phyloP scores from a whole-genome alignment of 2,113 vertebrate species.

The Trinectes maculatus region DNA sequence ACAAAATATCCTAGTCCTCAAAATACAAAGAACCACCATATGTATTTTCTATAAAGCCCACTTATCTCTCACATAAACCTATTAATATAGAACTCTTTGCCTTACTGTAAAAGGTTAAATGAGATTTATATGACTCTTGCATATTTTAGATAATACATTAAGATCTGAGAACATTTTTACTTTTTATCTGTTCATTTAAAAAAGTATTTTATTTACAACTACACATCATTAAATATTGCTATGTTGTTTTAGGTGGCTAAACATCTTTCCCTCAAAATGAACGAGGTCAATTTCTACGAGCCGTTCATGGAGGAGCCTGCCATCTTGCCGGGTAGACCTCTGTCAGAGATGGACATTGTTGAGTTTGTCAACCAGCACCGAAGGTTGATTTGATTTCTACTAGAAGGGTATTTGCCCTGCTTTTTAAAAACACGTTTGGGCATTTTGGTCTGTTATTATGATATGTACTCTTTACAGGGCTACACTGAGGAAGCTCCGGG shows the following conservation, averaged over 20 bases:
- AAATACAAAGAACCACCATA: too few relatives aligned
- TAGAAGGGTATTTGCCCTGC: background rate
- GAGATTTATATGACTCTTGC: too few relatives aligned
- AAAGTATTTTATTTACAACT: too few relatives aligned
- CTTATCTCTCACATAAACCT: too few relatives aligned
- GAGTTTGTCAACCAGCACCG: conserved; percentile 92
- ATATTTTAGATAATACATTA: too few relatives aligned
- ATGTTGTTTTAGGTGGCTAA: conserved; percentile 87
- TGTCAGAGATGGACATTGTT: conserved; percentile 93
- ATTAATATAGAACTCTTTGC: too few relatives aligned
- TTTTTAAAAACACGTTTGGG: background rate
- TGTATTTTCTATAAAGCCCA: too few relatives aligned
- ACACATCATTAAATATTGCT: too few relatives aligned
- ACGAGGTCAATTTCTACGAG: conserved; percentile 97
- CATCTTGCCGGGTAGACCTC: conserved; percentile 89
- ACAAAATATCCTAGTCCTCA: too few relatives aligned
- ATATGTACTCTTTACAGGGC: conserved; percentile 79
- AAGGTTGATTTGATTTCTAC: conserved; percentile 77
- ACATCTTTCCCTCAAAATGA: conserved; percentile 95
- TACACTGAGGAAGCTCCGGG: conserved; percentile 92
- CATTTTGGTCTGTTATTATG: background rate
- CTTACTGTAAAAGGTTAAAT: too few relatives aligned
- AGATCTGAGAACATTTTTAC: too few relatives aligned
- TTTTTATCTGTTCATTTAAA: too few relatives aligned
- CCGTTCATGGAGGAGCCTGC: conserved; percentile 96